phyloP scores from a whole-genome alignment of 2,113 vertebrate species.

The Perccottus glenii region DNA sequence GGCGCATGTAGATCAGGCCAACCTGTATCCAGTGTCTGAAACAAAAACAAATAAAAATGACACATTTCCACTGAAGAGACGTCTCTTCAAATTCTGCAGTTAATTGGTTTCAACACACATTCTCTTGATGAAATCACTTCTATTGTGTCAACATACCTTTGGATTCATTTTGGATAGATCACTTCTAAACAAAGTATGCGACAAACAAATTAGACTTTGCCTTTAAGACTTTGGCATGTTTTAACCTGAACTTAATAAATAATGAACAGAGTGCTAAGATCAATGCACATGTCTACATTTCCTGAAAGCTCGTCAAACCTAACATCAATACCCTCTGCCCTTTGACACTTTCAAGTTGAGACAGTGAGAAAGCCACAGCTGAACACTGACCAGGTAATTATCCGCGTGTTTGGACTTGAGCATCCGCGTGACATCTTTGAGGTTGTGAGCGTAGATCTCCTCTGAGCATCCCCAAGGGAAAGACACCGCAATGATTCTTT shows the following conservation, averaged over 20 bases:
- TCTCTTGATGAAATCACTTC: too few relatives aligned
- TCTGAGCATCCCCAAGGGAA: constrained; percentile 88
- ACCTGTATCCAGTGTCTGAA: constrained; percentile 90
- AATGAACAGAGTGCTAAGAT: constrained; percentile 16
- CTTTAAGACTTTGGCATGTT: not conserved
- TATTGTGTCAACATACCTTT: constrained; percentile 81
- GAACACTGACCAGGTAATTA: constrained; percentile 90
- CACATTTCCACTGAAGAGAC: not conserved
- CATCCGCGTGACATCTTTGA: constrained; percentile 93
- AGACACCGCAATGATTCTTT: constrained; percentile 92
- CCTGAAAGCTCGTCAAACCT: constrained; percentile 9
- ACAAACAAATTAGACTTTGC: constrained; percentile 13
- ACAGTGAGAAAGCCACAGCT: not conserved
- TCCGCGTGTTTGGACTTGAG: constrained; percentile 95
- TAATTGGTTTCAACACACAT: too few relatives aligned
- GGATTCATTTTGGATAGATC: constrained; percentile 93
- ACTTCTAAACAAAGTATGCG: constrained; percentile 76
- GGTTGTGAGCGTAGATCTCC: constrained; percentile 87
- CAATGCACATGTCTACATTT: constrained; percentile 20
- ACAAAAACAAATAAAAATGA: constrained; percentile 15
- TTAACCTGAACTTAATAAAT: constrained; percentile 3
- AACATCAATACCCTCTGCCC: constrained; percentile 20
- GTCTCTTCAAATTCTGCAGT: too few relatives aligned
- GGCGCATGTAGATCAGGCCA: constrained; percentile 97
- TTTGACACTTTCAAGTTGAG: constrained; percentile 20